phyloP scores from a whole-genome alignment of 2,113 vertebrate species.

The Rhineura floridana region DNA sequence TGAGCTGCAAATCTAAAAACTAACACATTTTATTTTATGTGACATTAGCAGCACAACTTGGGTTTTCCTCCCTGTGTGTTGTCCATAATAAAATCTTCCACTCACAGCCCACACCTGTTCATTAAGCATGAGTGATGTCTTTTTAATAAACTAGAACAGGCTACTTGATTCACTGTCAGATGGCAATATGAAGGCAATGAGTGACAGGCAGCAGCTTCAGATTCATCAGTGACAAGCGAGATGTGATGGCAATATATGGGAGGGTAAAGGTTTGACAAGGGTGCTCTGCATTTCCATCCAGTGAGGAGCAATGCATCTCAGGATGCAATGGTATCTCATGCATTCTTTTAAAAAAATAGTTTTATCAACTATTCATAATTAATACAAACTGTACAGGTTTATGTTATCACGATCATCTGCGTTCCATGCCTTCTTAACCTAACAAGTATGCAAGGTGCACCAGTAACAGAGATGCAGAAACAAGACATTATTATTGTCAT shows the following conservation, averaged over 20 bases:
- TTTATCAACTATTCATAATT: too few relatives aligned
- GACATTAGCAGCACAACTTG: background rate
- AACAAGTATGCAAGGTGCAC: background rate
- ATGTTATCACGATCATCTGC: too few relatives aligned
- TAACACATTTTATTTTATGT: background rate
- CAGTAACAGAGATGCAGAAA: background rate
- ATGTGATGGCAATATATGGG: background rate
- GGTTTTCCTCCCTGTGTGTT: background rate
- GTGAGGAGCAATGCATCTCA: background rate
- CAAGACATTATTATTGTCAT: background rate
- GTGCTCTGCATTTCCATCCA: background rate
- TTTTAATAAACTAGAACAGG: slow-evolving; percentile 7
- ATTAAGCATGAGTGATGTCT: background rate
- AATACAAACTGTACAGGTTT: too few relatives aligned
- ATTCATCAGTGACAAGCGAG: background rate
- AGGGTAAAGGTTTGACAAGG: background rate
- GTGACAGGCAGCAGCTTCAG: background rate
- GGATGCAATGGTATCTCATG: background rate
- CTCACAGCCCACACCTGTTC: background rate
- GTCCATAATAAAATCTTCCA: background rate
- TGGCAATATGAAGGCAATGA: background rate
- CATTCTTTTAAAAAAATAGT: too few relatives aligned
- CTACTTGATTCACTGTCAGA: background rate
- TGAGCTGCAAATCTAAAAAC: background rate
- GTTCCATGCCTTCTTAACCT: too few relatives aligned